A percentile compares a stretch with the other conserved stretches of the same genome.
These are phyloP conservation scores for Lacerta viridis DNA, from an alignment of 2,797 vertebrate genomes.

Conservation along the genomic window DNA sequence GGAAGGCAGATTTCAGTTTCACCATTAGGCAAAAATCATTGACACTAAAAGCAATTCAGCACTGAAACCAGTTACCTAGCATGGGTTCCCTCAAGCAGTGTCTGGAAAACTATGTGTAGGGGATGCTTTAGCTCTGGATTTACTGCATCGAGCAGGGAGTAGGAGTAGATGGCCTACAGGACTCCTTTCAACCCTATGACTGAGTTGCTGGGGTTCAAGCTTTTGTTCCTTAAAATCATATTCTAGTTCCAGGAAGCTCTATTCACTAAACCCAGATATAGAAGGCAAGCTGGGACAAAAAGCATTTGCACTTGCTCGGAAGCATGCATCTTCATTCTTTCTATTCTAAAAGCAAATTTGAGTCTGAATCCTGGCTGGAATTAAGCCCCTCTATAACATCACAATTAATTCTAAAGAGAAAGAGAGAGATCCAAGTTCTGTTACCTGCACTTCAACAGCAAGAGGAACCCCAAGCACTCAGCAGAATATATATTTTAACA, in stretches of 20 bases:
- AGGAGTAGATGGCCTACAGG: too few species aligned
- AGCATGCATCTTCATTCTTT: not conserved
- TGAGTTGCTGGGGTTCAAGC: not conserved
- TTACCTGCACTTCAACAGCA: constrained; percentile 63
- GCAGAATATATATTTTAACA: constrained; percentile 70
- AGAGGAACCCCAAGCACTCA: constrained; percentile 77
- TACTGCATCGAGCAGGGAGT: not conserved
- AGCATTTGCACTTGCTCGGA: not conserved
- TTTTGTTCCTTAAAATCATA: not conserved
- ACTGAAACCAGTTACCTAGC: too few species aligned
- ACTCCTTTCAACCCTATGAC: not conserved
- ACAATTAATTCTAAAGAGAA: not conserved
- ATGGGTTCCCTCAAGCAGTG: too few species aligned
- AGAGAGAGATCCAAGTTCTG: constrained; percentile 55
- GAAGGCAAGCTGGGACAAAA: not conserved
- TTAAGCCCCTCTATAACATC: not conserved
- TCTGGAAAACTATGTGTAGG: too few species aligned
- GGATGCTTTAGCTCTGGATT: not conserved
- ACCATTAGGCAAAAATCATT: too few species aligned
- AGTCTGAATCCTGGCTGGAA: not conserved
- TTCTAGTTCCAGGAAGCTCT: not conserved
- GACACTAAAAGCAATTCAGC: too few species aligned
- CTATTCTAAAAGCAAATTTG: not conserved
- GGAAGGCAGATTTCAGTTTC: too few species aligned
- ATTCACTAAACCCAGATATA: not conserved